Evolutionary conservation across 2,113 vertebrate genomes (phyloP), one percentile per base, ranked within the genome.

Genomic region (Pagrus major): DNA sequence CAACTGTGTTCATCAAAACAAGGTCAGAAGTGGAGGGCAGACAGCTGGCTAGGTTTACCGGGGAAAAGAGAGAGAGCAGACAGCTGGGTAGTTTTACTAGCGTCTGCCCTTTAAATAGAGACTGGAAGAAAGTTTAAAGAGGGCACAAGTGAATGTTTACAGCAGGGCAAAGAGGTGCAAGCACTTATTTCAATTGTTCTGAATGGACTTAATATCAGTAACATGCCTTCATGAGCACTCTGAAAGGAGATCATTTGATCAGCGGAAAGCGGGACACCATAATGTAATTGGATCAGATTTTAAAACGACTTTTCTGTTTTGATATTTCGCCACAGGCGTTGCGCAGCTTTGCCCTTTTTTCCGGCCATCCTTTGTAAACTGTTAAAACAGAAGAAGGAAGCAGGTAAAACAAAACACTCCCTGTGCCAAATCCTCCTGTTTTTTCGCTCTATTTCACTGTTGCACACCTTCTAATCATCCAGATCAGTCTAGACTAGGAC

Each of bases 1-100:
- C 63, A 83, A 46, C 61, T 29, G 71, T 75, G 78, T 91, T 93
- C 86, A 90, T 87, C 88, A 91, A 92, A 94, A 92, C 83, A 92
- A 93, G 90, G 92, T 94, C 91, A 90, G 74, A 86, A 76, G 84
- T 84, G 81, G 92, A 91, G 89, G 92, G 91, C 88, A 93, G 88
- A 88, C 90, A 94, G 92, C 88, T 92, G 92, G 89, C 81, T 83
- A 61, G 86, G 86, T 91, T 91, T 91, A 89, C 86, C 51, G 76
- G 88, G 69, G 81, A 69, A 84, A 52, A 78, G 87, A 80, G 73
- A 73, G 78, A 76, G 80, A 85, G 86, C 79, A 88, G 89, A 91
- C 88, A 88, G 91, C 88, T 88, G 90, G 84, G 31, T 71, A 81
- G 81, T 81, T 91, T 93, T 92, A 91, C 89, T 88, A 78, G 86